Evolutionary conservation across 2,113 vertebrate genomes (phyloP).

Genomic region (Stigmatopora argus): DNA sequence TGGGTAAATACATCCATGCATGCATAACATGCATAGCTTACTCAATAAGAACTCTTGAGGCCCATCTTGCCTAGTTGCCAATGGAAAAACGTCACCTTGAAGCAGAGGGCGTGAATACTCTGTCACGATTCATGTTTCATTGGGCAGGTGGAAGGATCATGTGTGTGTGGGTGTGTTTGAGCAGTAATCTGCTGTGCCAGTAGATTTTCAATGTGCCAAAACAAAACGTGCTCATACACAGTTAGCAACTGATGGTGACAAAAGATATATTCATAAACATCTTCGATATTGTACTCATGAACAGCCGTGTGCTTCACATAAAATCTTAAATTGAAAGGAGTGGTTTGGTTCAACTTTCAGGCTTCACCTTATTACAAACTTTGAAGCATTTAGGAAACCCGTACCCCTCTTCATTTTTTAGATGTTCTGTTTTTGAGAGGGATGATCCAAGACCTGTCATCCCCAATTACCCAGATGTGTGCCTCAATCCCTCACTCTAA

Average conservation of each 20-base stretch:
- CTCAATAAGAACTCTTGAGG: constrained; percentile 1
- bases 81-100: constrained; percentile 10
- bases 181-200: constrained; percentile 3
- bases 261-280: constrained; percentile 15
- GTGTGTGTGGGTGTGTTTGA: constrained; percentile 11
- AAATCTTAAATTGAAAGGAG: not conserved
- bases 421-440: constrained; percentile 42
- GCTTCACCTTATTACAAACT: constrained; percentile 8
- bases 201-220: constrained; percentile 4
- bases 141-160: constrained; percentile 24
- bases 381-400: not conserved
- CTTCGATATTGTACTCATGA: constrained; percentile 9
- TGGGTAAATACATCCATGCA: not conserved
- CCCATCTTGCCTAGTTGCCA: constrained; percentile 18
- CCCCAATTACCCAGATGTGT: constrained; percentile 59
- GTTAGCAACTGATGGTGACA: not conserved
- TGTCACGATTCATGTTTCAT: constrained; percentile 21
- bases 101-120: constrained; percentile 17
- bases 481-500: constrained; percentile 34
- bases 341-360: not conserved
- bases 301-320: constrained; percentile 1
- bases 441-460: constrained; percentile 58
- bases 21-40: not conserved
- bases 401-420: constrained; percentile 13
- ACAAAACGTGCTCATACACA: not conserved